Evolutionary conservation across 1,140 invertebrate species (phyloP).

Genomic region (Teleogryllus occipitalis): DNA sequence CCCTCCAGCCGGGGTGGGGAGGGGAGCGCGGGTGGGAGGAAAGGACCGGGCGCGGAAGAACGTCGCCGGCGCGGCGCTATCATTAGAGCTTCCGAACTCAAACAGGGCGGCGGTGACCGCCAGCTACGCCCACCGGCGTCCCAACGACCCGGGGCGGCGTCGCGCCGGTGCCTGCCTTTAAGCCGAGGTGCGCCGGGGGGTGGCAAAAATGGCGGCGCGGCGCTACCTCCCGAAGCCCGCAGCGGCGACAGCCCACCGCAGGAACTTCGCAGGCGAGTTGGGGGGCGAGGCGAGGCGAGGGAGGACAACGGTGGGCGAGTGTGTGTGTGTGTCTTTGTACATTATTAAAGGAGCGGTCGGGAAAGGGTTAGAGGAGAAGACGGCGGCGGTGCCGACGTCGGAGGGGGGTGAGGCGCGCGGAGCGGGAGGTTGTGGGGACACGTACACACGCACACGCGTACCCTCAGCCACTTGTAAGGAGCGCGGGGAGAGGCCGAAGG

Average conservation of each 20-base stretch:
- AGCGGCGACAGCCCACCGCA: not conserved
- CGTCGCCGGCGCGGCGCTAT: not conserved
- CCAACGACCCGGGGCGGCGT: too few species aligned
- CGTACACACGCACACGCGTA: not conserved
- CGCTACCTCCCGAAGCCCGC: not conserved
- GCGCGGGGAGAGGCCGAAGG: not conserved
- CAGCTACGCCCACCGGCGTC: not conserved
- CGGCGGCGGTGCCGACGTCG: too few species aligned
- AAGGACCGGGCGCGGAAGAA: too few species aligned
- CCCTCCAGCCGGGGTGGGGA: too few species aligned
- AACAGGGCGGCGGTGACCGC: not conserved
- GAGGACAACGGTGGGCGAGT: not conserved
- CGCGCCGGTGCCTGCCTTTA: not conserved
- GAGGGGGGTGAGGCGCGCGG: too few species aligned
- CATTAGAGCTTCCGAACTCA: not conserved
- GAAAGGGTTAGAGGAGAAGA: not conserved
- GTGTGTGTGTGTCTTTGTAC: not conserved
- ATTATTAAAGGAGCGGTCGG: not conserved
- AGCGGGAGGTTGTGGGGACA: not conserved
- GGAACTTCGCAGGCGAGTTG: not conserved
- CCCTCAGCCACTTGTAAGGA: not conserved
- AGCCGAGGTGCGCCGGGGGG: not conserved
- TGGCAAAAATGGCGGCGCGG: not conserved
- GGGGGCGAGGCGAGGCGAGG: not conserved
- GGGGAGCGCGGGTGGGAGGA: too few species aligned